Conservation (phyloP, 2,797 vertebrate genomes). For the Mormyrus hasselquistii region DNA sequence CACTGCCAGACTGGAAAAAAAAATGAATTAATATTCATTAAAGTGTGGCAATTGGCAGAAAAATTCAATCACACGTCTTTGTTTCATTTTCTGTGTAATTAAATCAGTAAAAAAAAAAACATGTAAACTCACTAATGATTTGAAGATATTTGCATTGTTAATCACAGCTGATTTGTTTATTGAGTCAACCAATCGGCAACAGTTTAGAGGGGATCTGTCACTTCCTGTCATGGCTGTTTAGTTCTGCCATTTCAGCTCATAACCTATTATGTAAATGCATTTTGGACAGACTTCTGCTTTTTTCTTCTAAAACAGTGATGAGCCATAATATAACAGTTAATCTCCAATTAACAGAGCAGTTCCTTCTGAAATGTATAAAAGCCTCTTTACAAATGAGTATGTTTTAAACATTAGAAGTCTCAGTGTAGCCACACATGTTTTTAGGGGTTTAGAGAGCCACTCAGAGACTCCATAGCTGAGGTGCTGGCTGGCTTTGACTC, state of each 20-base stretch:
- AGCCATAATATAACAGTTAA: conserved; percentile 58
- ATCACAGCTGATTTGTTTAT: conserved; percentile 68
- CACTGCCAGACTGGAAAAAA: conserved; percentile 13
- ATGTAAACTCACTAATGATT: conserved; percentile 66
- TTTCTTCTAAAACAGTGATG: conserved; percentile 59
- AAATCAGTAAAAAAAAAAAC: conserved; percentile 67
- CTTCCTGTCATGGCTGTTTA: conserved; percentile 59
- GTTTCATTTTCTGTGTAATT: conserved; percentile 69
- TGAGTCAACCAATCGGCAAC: conserved; percentile 58
- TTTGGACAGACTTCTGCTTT: conserved; percentile 40
- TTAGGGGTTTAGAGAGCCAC: not conserved
- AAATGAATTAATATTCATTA: conserved; percentile 49
- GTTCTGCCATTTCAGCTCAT: conserved; percentile 60
- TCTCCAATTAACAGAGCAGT: conserved; percentile 53
- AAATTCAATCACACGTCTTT: conserved; percentile 48
- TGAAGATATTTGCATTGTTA: conserved; percentile 69
- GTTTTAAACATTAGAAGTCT: not conserved
- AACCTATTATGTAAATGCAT: conserved; percentile 66
- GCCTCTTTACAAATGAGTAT: not conserved
- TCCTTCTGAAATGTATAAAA: conserved; percentile 39
- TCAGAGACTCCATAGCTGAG: not conserved
- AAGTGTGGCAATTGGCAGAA: conserved; percentile 46
- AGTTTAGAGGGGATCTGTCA: conserved; percentile 42
- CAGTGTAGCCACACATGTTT: not conserved
- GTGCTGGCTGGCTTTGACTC: not conserved